These are phyloP conservation scores for Meandrusa payeni DNA, from an alignment of 2,888 invertebrate species.

Conservation along the genomic window DNA sequence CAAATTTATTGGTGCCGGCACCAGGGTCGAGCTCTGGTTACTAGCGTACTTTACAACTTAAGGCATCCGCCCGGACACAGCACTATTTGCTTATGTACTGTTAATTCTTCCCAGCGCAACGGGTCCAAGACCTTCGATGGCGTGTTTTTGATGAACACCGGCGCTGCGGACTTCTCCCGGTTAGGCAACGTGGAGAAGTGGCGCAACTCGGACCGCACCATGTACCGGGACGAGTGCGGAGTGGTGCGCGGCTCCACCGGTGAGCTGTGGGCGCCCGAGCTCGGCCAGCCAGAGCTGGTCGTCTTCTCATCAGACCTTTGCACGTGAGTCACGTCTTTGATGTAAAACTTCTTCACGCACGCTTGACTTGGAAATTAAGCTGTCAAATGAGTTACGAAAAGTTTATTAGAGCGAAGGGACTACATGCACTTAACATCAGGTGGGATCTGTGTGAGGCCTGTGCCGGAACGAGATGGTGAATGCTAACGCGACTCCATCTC, in stretches of 20 bases:
- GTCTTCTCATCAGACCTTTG: constrained; percentile 90
- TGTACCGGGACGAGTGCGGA: constrained; percentile 84
- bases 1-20: too few species aligned
- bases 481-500: too few species aligned
- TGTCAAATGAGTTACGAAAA: too few species aligned
- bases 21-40: neutral
- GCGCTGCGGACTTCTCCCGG: constrained; percentile 82
- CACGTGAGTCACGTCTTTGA: constrained; percentile 83
- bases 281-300: constrained; percentile 76
- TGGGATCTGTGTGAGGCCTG: too few species aligned
- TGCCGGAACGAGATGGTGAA: too few species aligned
- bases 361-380: too few species aligned
- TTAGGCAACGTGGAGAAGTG: constrained; percentile 87
- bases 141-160: constrained; percentile 88
- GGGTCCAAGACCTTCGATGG: constrained; percentile 87
- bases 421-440: too few species aligned
- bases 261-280: constrained; percentile 89
- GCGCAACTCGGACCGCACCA: constrained; percentile 81
- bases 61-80: too few species aligned
- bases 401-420: too few species aligned
- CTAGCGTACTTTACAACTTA: too few species aligned
- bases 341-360: too few species aligned
- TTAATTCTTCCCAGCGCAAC: constrained; percentile 84
- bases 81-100: too few species aligned
- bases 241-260: constrained; percentile 87